These are phyloP conservation scores for Onthophagus sagittarius DNA, from an alignment of 2,888 invertebrate genomes.

Conservation along the genomic window DNA sequence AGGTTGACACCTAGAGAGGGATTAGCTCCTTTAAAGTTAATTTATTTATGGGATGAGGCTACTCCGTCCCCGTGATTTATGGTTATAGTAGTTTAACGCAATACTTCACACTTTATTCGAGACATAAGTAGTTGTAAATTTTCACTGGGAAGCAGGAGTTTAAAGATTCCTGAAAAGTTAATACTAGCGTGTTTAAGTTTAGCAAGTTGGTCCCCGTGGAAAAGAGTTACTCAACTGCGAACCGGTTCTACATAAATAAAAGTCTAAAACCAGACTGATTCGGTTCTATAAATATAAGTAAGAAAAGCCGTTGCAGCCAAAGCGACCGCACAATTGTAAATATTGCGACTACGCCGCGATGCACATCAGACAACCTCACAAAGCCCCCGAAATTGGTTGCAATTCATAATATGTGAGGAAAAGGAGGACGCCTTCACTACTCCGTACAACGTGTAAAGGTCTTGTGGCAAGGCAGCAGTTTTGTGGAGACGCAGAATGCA, in stretches of 20 bases:
- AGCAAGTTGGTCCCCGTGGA: background rate
- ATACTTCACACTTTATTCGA: background rate
- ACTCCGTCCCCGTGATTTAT: background rate
- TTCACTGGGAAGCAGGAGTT: background rate
- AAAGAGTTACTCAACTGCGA: background rate
- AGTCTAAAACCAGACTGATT: background rate
- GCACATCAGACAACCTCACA: background rate
- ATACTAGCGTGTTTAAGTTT: background rate
- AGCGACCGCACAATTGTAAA: background rate
- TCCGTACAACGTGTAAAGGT: background rate
- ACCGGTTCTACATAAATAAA: background rate
- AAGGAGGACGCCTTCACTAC: background rate
- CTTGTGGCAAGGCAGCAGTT: background rate
- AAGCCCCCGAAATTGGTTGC: background rate
- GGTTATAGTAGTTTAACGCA: background rate
- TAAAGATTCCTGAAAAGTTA: background rate
- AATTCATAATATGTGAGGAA: conserved; percentile 3
- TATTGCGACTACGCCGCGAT: background rate
- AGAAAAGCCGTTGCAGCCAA: background rate
- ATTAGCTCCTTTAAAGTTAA: background rate
- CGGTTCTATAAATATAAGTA: background rate
- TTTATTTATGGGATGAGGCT: background rate
- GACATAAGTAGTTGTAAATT: background rate
- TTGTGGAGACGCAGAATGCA: conserved; percentile 8
- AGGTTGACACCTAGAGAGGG: background rate